Evolutionary conservation across 2,797 vertebrate species (phyloP).

Genomic region (Ctenochaetus hawaiiensis): DNA sequence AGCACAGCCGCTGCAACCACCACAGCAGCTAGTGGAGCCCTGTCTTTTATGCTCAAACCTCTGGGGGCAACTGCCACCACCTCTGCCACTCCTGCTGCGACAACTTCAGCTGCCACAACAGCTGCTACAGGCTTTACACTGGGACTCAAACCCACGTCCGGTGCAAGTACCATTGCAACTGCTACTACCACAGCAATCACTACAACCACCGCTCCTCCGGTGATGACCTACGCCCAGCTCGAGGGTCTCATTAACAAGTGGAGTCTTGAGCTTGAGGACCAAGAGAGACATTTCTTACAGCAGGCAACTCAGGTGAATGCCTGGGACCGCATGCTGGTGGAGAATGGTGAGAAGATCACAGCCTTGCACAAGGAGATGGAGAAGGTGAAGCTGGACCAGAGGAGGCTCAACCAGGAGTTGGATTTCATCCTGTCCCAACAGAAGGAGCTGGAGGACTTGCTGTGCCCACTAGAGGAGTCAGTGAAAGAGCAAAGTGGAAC

Average conservation of each 20-base stretch:
- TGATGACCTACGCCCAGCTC: constrained; percentile 95
- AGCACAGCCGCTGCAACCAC: constrained; percentile 53
- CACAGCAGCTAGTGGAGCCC: constrained; percentile 54
- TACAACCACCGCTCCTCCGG: constrained; percentile 73
- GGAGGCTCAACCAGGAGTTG: constrained; percentile 95
- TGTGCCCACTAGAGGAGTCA: constrained; percentile 93
- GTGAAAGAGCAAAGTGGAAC: constrained; percentile 97
- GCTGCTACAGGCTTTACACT: constrained; percentile 74
- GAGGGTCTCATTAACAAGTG: constrained; percentile 98
- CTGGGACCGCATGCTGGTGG: constrained; percentile 94
- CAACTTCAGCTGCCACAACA: constrained; percentile 57
- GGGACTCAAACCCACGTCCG: constrained; percentile 75
- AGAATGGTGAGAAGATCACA: constrained; percentile 98
- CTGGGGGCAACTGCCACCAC: constrained; percentile 65
- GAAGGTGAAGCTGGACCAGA: constrained; percentile 98
- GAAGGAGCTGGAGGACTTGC: constrained; percentile 96
- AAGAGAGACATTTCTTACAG: constrained; percentile 96
- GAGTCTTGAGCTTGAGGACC: constrained; percentile 97
- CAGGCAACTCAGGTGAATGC: constrained; percentile 98
- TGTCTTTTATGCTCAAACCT: constrained; percentile 83
- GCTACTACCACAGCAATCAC: constrained; percentile 38
- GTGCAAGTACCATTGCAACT: constrained; percentile 33
- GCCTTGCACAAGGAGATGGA: constrained; percentile 95
- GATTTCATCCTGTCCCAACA: constrained; percentile 98
- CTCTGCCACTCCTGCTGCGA: constrained; percentile 38